Evolutionary conservation across 1,140 invertebrate genomes (phyloP).

Genomic region (Scaptodrosophila lebanonensis): DNA sequence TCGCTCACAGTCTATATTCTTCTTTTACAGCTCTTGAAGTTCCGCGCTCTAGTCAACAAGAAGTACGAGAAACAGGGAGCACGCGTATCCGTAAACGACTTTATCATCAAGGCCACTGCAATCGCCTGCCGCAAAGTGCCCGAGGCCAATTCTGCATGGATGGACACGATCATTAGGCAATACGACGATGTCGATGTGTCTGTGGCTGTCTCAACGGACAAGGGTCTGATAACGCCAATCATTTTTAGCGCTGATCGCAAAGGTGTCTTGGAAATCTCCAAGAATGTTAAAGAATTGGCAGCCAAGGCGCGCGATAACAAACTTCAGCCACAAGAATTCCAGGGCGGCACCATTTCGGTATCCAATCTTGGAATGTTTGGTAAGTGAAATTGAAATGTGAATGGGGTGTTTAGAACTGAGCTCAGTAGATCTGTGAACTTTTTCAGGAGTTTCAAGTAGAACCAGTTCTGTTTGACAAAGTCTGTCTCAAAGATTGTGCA

Average conservation of each 20-base stretch:
- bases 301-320: constrained; percentile 95
- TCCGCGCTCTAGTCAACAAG: constrained; percentile 86
- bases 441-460: too few species aligned
- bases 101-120: constrained; percentile 97
- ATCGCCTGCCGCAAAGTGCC: constrained; percentile 95
- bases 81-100: constrained; percentile 97
- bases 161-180: constrained; percentile 96
- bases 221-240: constrained; percentile 98
- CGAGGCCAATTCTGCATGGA: constrained; percentile 96
- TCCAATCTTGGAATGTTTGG: constrained; percentile 99
- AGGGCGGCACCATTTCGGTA: constrained; percentile 91
- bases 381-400: too few species aligned
- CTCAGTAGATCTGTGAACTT: too few species aligned
- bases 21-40: constrained; percentile 78
- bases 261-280: constrained; percentile 92
- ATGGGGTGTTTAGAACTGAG: too few species aligned
- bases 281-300: constrained; percentile 90
- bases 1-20: not conserved
- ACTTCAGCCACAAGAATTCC: constrained; percentile 97
- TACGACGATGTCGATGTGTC: constrained; percentile 95
- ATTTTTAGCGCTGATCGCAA: constrained; percentile 95
- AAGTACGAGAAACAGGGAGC: constrained; percentile 88
- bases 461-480: too few species aligned
- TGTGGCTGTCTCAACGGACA: constrained; percentile 97
- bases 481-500: too few species aligned